Conservation (phyloP, 2,797 vertebrate genomes). For the Discoglossus pictus region DNA sequence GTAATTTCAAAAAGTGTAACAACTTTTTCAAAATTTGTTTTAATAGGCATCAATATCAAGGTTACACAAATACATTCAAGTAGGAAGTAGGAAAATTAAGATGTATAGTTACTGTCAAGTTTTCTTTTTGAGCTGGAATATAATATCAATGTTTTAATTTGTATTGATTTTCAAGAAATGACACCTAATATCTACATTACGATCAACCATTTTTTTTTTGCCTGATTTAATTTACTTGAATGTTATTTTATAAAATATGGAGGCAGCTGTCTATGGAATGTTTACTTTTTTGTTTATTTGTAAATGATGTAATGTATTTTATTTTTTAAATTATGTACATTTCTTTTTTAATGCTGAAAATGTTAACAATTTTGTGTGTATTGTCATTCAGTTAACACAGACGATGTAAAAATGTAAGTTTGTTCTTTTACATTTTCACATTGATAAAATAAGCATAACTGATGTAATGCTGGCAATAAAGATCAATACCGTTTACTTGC, state of each 20-base stretch:
- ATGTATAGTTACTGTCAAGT: too few relatives aligned
- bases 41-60: too few relatives aligned
- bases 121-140: too few relatives aligned
- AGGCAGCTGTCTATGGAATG: constrained; percentile 78
- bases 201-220: too few relatives aligned
- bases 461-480: constrained; percentile 81
- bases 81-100: too few relatives aligned
- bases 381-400: constrained; percentile 79
- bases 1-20: too few relatives aligned
- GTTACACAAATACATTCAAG: too few relatives aligned
- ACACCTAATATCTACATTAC: too few relatives aligned
- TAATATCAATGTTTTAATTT: too few relatives aligned
- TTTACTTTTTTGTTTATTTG: constrained; percentile 80
- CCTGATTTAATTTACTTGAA: constrained; percentile 72
- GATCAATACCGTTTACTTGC: constrained; percentile 60
- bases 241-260: constrained; percentile 72
- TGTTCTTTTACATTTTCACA: constrained; percentile 82
- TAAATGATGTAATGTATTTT: constrained; percentile 85
- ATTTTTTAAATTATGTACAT: constrained; percentile 83
- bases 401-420: constrained; percentile 74
- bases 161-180: constrained; percentile 59
- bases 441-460: constrained; percentile 91
- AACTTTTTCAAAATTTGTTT: too few relatives aligned
- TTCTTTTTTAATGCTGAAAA: constrained; percentile 88
- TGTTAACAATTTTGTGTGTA: constrained; percentile 76